Evolutionary conservation across 2,797 vertebrate species (phyloP), one percentile per base, ranked within the genome.

Genomic region (Ispidina lecontei): DNA sequence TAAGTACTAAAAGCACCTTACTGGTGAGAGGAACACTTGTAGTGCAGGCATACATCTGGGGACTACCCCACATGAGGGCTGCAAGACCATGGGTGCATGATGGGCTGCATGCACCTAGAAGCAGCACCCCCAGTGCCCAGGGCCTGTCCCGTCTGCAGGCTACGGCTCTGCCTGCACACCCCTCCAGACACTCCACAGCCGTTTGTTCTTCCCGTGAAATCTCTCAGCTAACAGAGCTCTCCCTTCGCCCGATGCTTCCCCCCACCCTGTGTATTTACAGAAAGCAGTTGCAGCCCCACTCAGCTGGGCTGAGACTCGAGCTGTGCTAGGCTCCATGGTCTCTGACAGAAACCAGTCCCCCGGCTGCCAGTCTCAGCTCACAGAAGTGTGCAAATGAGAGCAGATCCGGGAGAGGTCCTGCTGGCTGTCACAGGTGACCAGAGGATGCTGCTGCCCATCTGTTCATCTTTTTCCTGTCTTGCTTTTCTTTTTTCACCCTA

Each of bases 31-130:
- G 28, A 35, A 81, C 64, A 22, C 4, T 20, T 10, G 23, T 59
- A 52, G 21, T 33, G 14, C 20, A 56, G 47, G 3, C 33, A 49
- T 41, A 16, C 1, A 3, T 22, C 25, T 2, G 2, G 21, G 21
- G 37, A 21, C 6, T 54, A 23, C 7, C 8, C 25, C 2, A 1
- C 5, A 7, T 1, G 13, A 47, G 19, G 11, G 4, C 43, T 73
- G 22, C 2, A 7, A 6, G 41, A 52, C 44, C 4, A 3, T 49
- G 41, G 67, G 59, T 47, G 29, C 0, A 1, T 1, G 29, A 25
- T 0, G 4, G 28, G 37, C 12, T 2, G 1, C 33, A 56, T 49
- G 18, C 7, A 10, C 17, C 28, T 5, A 16, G 0, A 0, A 28
- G 29, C 73, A 55, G 78, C 39, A 59, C 1, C 0, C 4, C 6